A percentile compares a stretch with the other conserved stretches of the same genome.
Conservation (phyloP, 35 echinoderm and acorn worm species). For the Heliocidaris tuberculata region DNA sequence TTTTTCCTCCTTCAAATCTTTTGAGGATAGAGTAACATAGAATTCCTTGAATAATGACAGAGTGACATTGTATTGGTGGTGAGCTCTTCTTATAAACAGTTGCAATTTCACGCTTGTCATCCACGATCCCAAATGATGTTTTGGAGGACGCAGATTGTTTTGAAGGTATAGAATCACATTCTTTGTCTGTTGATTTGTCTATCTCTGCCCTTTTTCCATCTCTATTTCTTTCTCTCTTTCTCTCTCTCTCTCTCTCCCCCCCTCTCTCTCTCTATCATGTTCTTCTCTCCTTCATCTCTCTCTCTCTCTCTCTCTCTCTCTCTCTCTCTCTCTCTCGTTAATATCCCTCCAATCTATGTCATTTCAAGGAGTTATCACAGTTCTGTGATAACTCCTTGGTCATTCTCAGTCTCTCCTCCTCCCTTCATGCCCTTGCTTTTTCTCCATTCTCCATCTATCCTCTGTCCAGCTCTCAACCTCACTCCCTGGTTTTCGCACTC, state of each 20-base stretch:
- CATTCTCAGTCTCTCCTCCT: no score
- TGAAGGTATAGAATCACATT: background rate
- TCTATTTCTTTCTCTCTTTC: background rate
- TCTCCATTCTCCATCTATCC: no score
- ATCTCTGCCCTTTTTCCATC: background rate
- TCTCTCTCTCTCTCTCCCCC: background rate
- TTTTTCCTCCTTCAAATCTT: background rate
- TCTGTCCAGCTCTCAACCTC: no score
- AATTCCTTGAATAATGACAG: background rate
- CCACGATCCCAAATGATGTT: background rate
- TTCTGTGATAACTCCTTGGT: no score
- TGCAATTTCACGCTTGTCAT: conserved; percentile 32
- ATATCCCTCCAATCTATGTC: no score
- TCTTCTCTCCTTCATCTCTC: background rate
- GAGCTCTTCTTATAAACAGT: conserved; percentile 4
- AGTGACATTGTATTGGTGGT: conserved; percentile 1
- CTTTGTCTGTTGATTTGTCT: background rate
- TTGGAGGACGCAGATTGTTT: conserved; percentile 22
- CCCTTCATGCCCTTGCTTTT: no score
- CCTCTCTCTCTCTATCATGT: no score
- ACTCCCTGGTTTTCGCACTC: no score
- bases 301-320: no score
- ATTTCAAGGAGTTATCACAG: no score
- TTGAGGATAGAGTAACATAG: background rate
- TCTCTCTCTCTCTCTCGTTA: no score